Percentiles rank a stretch among this genome's conserved stretches.
Conservation (phyloP, 1,140 invertebrate genomes). For the Melitaea cinxia region DNA sequence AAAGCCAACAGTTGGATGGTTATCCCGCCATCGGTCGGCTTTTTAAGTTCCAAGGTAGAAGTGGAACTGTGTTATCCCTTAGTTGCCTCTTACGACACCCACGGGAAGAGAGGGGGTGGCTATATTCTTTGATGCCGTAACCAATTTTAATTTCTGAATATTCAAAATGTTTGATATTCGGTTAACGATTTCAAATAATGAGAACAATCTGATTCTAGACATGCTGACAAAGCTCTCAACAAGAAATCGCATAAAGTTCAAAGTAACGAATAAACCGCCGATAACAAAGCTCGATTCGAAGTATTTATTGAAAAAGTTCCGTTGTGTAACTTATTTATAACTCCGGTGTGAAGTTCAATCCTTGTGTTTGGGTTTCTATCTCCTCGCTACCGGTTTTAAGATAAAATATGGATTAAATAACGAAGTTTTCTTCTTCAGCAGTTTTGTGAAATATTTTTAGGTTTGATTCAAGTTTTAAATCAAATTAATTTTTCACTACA, state of each 20-base stretch:
- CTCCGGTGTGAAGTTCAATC: background rate
- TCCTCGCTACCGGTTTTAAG: background rate
- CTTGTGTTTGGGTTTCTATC: background rate
- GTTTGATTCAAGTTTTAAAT: too few relatives aligned
- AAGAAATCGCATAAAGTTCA: background rate
- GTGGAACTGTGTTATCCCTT: too few relatives aligned
- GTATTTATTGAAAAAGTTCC: slow-evolving; percentile 10
- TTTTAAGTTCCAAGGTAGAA: too few relatives aligned
- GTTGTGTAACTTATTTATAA: background rate
- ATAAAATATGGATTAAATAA: slow-evolving; percentile 4
- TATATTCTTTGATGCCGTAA: too few relatives aligned
- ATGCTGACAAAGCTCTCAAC: background rate
- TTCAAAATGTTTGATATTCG: too few relatives aligned
- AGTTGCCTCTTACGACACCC: too few relatives aligned
- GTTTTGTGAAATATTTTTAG: background rate
- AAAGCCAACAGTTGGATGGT: too few relatives aligned
- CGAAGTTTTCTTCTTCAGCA: background rate
- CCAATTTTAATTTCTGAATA: too few relatives aligned
- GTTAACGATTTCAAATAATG: background rate
- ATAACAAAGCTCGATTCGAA: slow-evolving; percentile 4
- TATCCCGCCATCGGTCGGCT: too few relatives aligned
- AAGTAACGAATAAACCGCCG: slow-evolving; percentile 1
- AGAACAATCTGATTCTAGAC: background rate
- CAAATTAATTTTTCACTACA: too few relatives aligned
- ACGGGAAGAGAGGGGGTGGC: too few relatives aligned